phyloP scores from a whole-genome alignment of 2,888 invertebrate species.

The Megastigmus dorsalis region DNA sequence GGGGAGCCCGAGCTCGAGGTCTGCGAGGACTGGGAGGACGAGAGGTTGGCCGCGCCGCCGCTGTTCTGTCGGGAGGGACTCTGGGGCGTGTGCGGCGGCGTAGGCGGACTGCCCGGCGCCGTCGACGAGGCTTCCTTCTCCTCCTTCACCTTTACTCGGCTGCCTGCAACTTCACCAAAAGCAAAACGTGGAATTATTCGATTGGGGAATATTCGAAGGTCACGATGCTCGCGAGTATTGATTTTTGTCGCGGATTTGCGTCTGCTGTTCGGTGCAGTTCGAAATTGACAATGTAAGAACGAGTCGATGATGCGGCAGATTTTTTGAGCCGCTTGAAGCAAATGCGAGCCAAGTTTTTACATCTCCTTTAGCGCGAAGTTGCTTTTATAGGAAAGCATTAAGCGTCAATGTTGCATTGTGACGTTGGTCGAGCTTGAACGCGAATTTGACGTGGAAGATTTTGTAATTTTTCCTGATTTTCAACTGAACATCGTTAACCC shows the following conservation, averaged over 20 bases:
- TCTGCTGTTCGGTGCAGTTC: too few relatives aligned
- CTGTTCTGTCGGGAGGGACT: conserved; percentile 69
- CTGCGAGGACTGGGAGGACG: conserved; percentile 31
- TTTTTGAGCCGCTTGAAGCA: too few relatives aligned
- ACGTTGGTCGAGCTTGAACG: conserved; percentile 9
- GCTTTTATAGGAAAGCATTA: background rate
- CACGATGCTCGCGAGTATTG: too few relatives aligned
- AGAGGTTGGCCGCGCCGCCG: conserved; percentile 19
- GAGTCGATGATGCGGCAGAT: too few relatives aligned
- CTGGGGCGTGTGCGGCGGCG: conserved; percentile 72
- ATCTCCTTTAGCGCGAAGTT: background rate
- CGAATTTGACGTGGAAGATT: background rate
- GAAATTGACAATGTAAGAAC: too few relatives aligned
- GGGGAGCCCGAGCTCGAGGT: conserved; percentile 64
- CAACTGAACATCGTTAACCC: too few relatives aligned
- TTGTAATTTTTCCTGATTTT: too few relatives aligned
- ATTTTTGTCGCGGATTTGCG: too few relatives aligned
- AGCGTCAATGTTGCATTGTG: conserved; percentile 21
- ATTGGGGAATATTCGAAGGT: too few relatives aligned
- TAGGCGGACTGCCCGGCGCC: conserved; percentile 73
- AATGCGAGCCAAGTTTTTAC: background rate
- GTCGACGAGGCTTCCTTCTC: conserved; percentile 71
- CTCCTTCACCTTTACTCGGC: conserved; percentile 69
- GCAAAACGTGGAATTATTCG: background rate
- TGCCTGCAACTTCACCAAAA: conserved; percentile 65